Base-by-base conservation (phyloP, 2,113 vertebrate species). In the Megaceryle torquata region DNA sequence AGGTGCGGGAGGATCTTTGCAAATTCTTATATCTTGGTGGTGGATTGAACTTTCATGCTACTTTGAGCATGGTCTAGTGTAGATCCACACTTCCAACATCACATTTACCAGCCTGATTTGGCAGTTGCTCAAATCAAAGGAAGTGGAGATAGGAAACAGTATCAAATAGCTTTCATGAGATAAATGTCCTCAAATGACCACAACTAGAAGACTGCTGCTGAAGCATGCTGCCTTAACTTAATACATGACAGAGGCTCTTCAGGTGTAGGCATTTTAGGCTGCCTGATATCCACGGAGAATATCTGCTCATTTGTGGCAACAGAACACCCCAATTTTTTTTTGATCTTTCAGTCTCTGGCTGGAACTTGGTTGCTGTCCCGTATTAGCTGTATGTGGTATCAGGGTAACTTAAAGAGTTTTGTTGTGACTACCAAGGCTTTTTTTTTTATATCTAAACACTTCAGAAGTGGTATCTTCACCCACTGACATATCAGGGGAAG, bases 221-320 rank as follows among this genome's bases (percentile, higher is more conserved):
- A 77, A 71, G 59, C 10, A 29, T 5, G 21, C 2, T 3, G 35
- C 9, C 33, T 77, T 67, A 53, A 43, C 13, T 39, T 21, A 6
- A 9, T 24, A 67, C 2, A 0, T 68, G 64, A 39, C 25, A 22
- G 28, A 70, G 17, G 28, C 24, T 77, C 64, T 82, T 63, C 48
- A 64, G 19, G 14, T 43, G 51, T 29, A 69, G 43, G 56, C 33
- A 54, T 21, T 54, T 46, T 60, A 60, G 60, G 39, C 44, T 70
- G 56, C 37, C 31, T 46, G 16, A 31, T 60, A 37, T 7, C 15
- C 39, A 54, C 29, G 29, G 29, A 31, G 41, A 56, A 6, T 67
- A 67, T 56, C 43, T 69, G 35, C 13, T 63, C 0, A 0, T 80
- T 8, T 60, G 37, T 1, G 1, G 13, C 31, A 68, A 25, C n/a